phyloP scores from a whole-genome alignment of 1,140 invertebrate species.

The Lutraria rhynchaena region DNA sequence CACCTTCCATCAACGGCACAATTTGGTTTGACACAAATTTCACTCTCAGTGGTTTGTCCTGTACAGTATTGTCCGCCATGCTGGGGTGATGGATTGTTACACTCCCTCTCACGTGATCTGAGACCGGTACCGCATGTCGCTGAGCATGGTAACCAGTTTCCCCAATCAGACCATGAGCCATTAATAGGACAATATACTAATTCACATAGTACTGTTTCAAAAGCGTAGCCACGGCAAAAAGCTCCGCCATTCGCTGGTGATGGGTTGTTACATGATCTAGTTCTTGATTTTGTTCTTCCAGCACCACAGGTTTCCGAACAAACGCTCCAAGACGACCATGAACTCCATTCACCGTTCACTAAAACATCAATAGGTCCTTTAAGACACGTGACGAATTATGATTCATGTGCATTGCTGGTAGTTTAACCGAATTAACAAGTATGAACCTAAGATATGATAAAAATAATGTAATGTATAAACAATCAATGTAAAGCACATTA shows the following conservation, averaged over 20 bases:
- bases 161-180: slow-evolving; percentile 64
- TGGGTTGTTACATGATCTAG: slow-evolving; percentile 67
- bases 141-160: slow-evolving; percentile 48
- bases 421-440: no score
- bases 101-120: slow-evolving; percentile 67
- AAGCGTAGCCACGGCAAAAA: slow-evolving; percentile 60
- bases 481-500: no score
- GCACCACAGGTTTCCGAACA: slow-evolving; percentile 69
- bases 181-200: slow-evolving; percentile 39
- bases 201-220: slow-evolving; percentile 59
- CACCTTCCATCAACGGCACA: slow-evolving; percentile 40
- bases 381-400: no score
- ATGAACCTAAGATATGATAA: no score
- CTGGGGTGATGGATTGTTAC: slow-evolving; percentile 69
- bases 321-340: slow-evolving; percentile 71
- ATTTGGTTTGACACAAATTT: slow-evolving; percentile 72
- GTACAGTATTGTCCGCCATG: slow-evolving; percentile 68
- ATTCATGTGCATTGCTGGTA: no score
- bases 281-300: slow-evolving; percentile 64
- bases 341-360: slow-evolving; percentile 79
- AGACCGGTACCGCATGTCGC: slow-evolving; percentile 65
- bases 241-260: slow-evolving; percentile 58
- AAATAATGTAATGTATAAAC: no score
- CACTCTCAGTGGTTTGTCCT: slow-evolving; percentile 62
- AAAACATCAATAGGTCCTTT: no score